Conservation (phyloP, 2,113 vertebrate species). For the Lasiurus borealis region DNA sequence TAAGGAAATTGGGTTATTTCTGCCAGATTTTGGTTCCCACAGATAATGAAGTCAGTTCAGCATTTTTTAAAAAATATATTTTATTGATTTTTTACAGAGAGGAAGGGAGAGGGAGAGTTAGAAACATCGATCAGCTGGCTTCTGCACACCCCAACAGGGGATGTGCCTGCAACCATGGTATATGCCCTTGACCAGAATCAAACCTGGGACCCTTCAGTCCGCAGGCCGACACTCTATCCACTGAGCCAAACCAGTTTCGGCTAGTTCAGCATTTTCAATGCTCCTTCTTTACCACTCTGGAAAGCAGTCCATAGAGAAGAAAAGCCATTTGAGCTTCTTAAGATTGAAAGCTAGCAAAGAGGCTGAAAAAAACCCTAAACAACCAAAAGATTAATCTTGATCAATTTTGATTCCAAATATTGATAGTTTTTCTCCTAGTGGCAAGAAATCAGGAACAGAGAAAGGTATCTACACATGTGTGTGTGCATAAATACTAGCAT, state of each 20-base stretch:
- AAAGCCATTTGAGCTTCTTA: neutral
- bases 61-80: too few relatives aligned
- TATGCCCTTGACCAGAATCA: too few relatives aligned
- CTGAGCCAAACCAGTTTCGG: too few relatives aligned
- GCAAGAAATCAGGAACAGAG: neutral
- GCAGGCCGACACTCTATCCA: too few relatives aligned
- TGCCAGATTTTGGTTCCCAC: slow-evolving; percentile 38
- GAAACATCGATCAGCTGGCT: too few relatives aligned
- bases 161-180: too few relatives aligned
- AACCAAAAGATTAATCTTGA: neutral
- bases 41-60: neutral
- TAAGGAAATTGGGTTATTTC: neutral
- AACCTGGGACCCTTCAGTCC: too few relatives aligned
- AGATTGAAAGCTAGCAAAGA: neutral
- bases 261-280: neutral
- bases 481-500: too few relatives aligned
- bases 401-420: neutral
- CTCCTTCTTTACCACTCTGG: neutral
- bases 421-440: neutral
- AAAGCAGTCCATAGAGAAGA: neutral
- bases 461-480: neutral
- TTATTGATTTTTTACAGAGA: too few relatives aligned
- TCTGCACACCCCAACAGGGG: too few relatives aligned
- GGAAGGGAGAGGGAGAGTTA: too few relatives aligned
- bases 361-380: neutral